Base-by-base conservation (phyloP, 2,888 invertebrate species). In the Trichopria drosophilae region DNA sequence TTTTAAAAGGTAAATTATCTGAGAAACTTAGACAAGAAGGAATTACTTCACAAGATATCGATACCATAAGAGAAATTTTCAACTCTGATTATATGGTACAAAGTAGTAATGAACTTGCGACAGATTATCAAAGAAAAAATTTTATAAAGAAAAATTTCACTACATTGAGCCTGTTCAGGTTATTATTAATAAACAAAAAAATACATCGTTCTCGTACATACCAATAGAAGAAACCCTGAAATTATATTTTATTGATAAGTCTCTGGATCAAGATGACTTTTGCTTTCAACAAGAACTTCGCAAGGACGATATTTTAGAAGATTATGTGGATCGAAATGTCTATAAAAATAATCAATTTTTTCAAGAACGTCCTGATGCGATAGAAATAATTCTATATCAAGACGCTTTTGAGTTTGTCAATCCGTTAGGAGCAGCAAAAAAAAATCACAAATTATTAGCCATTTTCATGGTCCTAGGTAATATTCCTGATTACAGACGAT, bases 321-420 rank as follows among this genome's bases (percentile, higher is more conserved):
- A 67, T 39, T 61, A 61, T 16, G 49, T 55, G 1, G 64, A 65
- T 52, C 63, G 64, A 5, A 31, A n/a, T 10, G 55, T 58, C n/a
- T 65, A 48, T 39, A 44, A 49, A 39, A 35, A 54, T 6, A 61
- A 58, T 39, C 3, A 1, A 10, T 63, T 61, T 51, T 57, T 65
- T 23, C 35, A 59, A 41, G 28, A 58, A n/a, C 59, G 61, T 46
- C 53, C 57, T 6, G 43, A 59, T 18, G 55, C 47, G 4, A 6
- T 67, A 0, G 53, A 59, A 52, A 45, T 65, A 10, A 63, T 67
- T 35, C 34, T 69, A 12, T 68, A 60, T 55, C 66, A 67, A 55
- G 66, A 67, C 58, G 60, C 60, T 6, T 65, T 68, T 50, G 65
- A 68, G 51, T 13, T 64, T 26, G 66, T 68, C 15, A 68, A 68